Evolutionary conservation across 2,888 invertebrate genomes (phyloP).

Genomic region (Baccha elongata): DNA sequence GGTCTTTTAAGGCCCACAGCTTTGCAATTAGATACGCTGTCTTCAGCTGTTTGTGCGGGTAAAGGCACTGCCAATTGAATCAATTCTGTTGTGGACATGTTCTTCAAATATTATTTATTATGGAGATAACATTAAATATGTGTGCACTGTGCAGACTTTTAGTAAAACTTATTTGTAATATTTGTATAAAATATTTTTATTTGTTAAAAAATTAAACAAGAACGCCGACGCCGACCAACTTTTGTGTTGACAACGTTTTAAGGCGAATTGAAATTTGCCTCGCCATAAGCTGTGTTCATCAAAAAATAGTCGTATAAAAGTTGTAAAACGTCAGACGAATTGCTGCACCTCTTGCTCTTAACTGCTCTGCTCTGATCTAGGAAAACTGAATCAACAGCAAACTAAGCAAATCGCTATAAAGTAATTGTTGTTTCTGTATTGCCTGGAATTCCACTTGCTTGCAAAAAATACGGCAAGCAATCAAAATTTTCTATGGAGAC

Average conservation of each 20-base stretch:
- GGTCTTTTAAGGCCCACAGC: constrained; percentile 33
- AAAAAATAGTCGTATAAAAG: too few species aligned
- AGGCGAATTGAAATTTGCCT: constrained; percentile 41
- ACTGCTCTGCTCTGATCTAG: too few species aligned
- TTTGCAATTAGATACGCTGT: constrained; percentile 53
- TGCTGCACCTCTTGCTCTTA: too few species aligned
- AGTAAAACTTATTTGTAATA: constrained; percentile 16
- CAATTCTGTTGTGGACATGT: constrained; percentile 76
- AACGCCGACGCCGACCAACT: constrained; percentile 73
- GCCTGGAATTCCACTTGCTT: too few species aligned
- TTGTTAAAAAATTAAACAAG: constrained; percentile 31
- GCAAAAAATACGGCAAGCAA: too few species aligned
- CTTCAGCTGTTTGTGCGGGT: constrained; percentile 70
- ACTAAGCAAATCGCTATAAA: too few species aligned
- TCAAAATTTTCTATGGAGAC: too few species aligned
- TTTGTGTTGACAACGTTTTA: constrained; percentile 66
- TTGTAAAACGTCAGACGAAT: too few species aligned
- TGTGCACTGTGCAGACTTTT: not conserved
- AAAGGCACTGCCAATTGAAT: constrained; percentile 74
- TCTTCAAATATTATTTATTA: constrained; percentile 23
- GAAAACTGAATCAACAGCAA: too few species aligned
- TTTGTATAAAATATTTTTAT: constrained; percentile 23
- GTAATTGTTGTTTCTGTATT: too few species aligned
- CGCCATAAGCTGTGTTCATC: not conserved
- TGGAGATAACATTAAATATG: constrained; percentile 30